Conservation (phyloP, 2,888 invertebrate genomes). For the Drosophila nr. fundita region DNA sequence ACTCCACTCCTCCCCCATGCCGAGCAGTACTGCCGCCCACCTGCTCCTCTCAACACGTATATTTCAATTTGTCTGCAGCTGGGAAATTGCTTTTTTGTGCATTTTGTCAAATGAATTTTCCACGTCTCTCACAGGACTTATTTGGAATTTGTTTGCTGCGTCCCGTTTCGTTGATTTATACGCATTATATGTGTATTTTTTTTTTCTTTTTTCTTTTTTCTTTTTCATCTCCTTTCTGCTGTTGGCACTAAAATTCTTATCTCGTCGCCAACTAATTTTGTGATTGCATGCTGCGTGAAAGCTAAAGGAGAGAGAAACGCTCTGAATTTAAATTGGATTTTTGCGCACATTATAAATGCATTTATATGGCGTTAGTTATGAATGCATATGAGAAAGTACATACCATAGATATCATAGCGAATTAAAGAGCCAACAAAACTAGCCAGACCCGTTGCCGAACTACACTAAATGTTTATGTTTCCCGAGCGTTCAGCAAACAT, state of each 20-base stretch:
- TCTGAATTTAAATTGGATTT: conserved; percentile 84
- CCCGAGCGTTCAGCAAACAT: conserved; percentile 77
- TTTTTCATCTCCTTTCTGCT: conserved; percentile 20
- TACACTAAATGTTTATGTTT: conserved; percentile 79
- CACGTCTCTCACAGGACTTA: conserved; percentile 77
- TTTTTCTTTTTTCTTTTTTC: background rate
- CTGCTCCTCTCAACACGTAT: conserved; percentile 41
- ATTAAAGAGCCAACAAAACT: conserved; percentile 18
- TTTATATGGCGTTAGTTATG: conserved; percentile 75
- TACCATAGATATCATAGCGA: background rate
- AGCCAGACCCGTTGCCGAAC: conserved; percentile 20
- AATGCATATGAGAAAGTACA: conserved; percentile 72
- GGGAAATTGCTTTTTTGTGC: conserved; percentile 81
- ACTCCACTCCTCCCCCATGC: background rate
- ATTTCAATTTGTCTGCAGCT: conserved; percentile 82
- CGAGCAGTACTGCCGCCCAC: conserved; percentile 13
- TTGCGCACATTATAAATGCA: conserved; percentile 83
- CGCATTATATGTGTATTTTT: conserved; percentile 58
- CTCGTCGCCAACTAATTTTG: conserved; percentile 79
- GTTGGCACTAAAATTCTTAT: conserved; percentile 73
- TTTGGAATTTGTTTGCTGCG: conserved; percentile 74
- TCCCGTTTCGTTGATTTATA: conserved; percentile 72
- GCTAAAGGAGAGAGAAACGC: conserved; percentile 65
- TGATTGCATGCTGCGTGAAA: conserved; percentile 67
- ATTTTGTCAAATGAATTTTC: conserved; percentile 82